Base-by-base conservation (phyloP, 2,888 invertebrate genomes). In the Mythimna impura region DNA sequence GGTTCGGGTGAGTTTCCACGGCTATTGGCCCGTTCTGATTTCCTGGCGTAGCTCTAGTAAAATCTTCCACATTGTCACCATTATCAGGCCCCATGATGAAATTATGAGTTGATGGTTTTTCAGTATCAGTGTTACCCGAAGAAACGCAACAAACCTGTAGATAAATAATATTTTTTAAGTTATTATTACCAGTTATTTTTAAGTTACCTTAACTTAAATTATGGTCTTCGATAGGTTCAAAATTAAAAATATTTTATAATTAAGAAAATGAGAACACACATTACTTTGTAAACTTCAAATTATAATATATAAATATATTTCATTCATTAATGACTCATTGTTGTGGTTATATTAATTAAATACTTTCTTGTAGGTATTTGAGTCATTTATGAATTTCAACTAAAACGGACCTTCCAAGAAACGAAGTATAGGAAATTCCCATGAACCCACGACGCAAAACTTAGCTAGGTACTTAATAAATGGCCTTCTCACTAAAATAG, bases 131-230 rank as follows among this genome's bases (percentile, higher is more conserved):
- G 10, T 36, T 25, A 17, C 20, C 60, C 22, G 57, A 22, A 36
- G 36, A 34, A n/a, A 66, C 7, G 79, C 93, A 93, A 82, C 93
- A 93, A 17, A 93, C 83, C 93, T 93, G 85, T 58, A 86, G 69
- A 12, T 12, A n/a, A 60, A 36, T 9, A 30, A 34, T 58, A 1
- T 30, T 30, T 57, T 17, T 30, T 17, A 30, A 30, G 2, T 30
- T 22, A 22, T 54, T 22, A 10, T 54, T n/a, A n/a, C n/a, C n/a
- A n/a, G n/a, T n/a, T n/a, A n/a, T n/a, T n/a, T n/a, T n/a, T n/a
- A n/a, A 22, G 7, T 47, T 47, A 6, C 47, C 17, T 47, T 1
- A 17, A 47, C 17, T 57, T 30, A 57, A 22, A 30, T 30, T 20
- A 1, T 4, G 12, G 10, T 60, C 9, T 10, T 34, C 6, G 20